Conservation (phyloP, 2,888 invertebrate genomes). For the Bimastos eiseni region DNA sequence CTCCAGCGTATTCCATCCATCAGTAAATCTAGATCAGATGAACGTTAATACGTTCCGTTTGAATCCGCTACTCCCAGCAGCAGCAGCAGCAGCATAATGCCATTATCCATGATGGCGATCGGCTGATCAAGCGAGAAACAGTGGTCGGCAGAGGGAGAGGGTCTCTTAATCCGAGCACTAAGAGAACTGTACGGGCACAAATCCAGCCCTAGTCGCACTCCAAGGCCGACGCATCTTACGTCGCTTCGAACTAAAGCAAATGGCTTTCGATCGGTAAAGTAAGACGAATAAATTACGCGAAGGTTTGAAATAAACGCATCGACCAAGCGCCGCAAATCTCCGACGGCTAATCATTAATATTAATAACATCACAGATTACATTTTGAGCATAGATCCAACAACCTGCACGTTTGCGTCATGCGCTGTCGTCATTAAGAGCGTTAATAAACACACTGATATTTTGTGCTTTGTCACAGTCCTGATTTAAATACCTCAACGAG, state of each 20-base stretch:
- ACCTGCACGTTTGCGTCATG: neutral
- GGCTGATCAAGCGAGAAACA: neutral
- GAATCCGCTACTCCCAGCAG: neutral
- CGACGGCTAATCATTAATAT: neutral
- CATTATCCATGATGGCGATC: neutral
- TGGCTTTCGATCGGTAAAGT: neutral
- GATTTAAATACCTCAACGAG: too few relatives aligned
- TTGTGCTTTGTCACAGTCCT: too few relatives aligned
- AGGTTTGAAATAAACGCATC: slow-evolving; percentile 6
- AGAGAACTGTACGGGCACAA: neutral
- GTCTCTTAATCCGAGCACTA: neutral
- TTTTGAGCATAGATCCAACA: neutral
- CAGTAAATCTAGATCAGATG: neutral
- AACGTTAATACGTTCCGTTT: neutral
- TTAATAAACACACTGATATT: too few relatives aligned
- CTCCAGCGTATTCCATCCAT: neutral
- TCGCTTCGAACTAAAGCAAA: neutral
- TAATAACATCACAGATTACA: neutral
- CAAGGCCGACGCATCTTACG: neutral
- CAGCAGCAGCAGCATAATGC: neutral
- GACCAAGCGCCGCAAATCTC: neutral
- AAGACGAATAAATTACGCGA: neutral
- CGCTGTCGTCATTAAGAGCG: neutral
- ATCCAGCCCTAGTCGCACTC: neutral
- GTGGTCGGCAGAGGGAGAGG: neutral